Evolutionary conservation across 2,113 vertebrate genomes (phyloP), one percentile per base, ranked within the genome.

Genomic region (Uropsilus gracilis): DNA sequence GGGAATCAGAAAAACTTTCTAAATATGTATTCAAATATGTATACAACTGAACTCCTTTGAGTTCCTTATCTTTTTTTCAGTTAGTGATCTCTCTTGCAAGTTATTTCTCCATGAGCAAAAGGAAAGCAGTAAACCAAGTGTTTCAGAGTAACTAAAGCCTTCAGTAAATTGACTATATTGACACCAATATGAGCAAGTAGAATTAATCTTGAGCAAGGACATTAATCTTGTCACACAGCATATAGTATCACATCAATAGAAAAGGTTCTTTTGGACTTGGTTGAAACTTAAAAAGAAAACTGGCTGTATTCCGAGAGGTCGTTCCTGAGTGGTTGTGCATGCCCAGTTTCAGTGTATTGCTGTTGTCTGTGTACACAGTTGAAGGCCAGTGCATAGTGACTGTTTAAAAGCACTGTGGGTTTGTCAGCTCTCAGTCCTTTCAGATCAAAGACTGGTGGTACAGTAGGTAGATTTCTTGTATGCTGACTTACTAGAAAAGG

Each of bases 51-150:
- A 76, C 48, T 86, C 57, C 12, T 48, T 39, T 76, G 77, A 50
- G 39, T 89, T 84, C n/a, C 30, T 76, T 8, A 26, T 24, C n/a
- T 22, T 39, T 20, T 53, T 76, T 94, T 57, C 64, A 71, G 50
- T 50, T 59, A 92, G 26, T 66, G 50, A 50, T 73, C 57, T 2
- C 46, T 2, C 1, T 83, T 73, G 10, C 6, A 69, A 28, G 3
- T 76, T 46, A 81, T 89, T 86, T 75, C 46, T 16, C 64, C 68
- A 90, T 72, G 37, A 81, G 28, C 61, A 73, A 90, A 90, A 83
- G 68, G 44, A 75, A 81, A 59, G 5, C 28, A 44, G 1, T 14
- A 76, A 86, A 44, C 37, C 18, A 13, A 55, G 11, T 82, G n/a
- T 17, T 42, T 50, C 32, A 30, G 42, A 88, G 20, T 46, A 72